Conservation (phyloP, 92 coral and sea anemone species). For the Metridium senile region DNA sequence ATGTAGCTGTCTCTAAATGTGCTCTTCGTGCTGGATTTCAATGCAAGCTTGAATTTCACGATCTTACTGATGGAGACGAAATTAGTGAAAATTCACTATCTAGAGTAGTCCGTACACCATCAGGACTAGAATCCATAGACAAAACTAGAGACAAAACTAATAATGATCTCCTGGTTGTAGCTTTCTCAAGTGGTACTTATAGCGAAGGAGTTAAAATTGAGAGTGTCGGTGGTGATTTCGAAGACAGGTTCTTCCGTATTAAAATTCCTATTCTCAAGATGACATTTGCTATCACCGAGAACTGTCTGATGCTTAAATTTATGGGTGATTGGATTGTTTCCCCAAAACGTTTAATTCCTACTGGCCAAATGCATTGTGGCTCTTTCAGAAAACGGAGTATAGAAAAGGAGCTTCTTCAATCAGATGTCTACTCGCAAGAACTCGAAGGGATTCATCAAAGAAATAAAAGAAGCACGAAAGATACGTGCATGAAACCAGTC, state of each 20-base stretch:
- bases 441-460: slow-evolving; percentile 75
- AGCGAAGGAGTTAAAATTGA: slow-evolving; percentile 84
- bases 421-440: slow-evolving; percentile 82
- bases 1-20: slow-evolving; percentile 88
- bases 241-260: slow-evolving; percentile 86
- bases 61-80: slow-evolving; percentile 45
- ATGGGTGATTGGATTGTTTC: slow-evolving; percentile 59
- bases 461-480: slow-evolving; percentile 46
- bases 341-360: slow-evolving; percentile 78
- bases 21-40: slow-evolving; percentile 84
- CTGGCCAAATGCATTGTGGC: slow-evolving; percentile 80
- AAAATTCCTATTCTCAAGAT: slow-evolving; percentile 84
- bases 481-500: slow-evolving; percentile 56
- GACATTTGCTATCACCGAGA: slow-evolving; percentile 79
- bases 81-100: slow-evolving; percentile 76
- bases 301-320: slow-evolving; percentile 75
- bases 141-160: too few species aligned
- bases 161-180: slow-evolving; percentile 56
- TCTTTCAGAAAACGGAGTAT: slow-evolving; percentile 70
- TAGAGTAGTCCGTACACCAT: slow-evolving; percentile 90
- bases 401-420: slow-evolving; percentile 67
- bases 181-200: slow-evolving; percentile 91
- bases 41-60: slow-evolving; percentile 93
- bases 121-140: slow-evolving; percentile 90
- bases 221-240: slow-evolving; percentile 89